These are phyloP conservation scores for Tragelaphus buxtoni DNA, from an alignment of 2,113 vertebrate species.

Conservation along the genomic window DNA sequence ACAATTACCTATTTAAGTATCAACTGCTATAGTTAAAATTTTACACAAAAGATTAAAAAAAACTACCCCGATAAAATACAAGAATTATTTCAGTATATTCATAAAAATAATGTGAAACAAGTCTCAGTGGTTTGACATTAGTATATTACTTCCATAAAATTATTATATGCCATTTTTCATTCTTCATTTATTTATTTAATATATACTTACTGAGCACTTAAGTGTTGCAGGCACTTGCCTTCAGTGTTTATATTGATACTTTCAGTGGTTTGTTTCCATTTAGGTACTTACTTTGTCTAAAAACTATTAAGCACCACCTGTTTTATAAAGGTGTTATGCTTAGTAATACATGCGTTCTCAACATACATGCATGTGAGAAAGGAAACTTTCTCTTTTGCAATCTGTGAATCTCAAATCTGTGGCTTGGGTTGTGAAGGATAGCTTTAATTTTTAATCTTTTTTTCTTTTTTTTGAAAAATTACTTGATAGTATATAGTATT, in stretches of 20 bases:
- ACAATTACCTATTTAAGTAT: background rate
- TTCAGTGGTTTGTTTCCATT: background rate
- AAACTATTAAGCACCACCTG: conserved; percentile 24
- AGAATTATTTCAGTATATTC: background rate
- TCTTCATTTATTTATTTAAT: conserved; percentile 18
- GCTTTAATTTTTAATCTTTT: conserved; percentile 7
- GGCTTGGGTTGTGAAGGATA: background rate
- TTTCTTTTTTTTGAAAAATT: conserved; percentile 20
- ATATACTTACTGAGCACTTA: background rate
- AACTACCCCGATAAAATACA: background rate
- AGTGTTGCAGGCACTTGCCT: background rate
- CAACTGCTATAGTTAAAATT: background rate
- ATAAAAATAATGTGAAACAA: background rate
- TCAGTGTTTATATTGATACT: background rate
- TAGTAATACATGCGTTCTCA: background rate
- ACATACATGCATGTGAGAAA: background rate
- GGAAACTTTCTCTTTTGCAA: background rate
- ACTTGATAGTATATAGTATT: background rate
- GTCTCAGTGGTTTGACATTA: background rate
- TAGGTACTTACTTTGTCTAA: conserved; percentile 28
- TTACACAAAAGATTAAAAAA: background rate
- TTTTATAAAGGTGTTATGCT: background rate
- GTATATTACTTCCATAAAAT: conserved; percentile 12
- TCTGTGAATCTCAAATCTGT: background rate
- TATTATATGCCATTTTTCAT: background rate